phyloP scores from a whole-genome alignment of 2,797 vertebrate genomes.

The Artibeus jamaicensis region DNA sequence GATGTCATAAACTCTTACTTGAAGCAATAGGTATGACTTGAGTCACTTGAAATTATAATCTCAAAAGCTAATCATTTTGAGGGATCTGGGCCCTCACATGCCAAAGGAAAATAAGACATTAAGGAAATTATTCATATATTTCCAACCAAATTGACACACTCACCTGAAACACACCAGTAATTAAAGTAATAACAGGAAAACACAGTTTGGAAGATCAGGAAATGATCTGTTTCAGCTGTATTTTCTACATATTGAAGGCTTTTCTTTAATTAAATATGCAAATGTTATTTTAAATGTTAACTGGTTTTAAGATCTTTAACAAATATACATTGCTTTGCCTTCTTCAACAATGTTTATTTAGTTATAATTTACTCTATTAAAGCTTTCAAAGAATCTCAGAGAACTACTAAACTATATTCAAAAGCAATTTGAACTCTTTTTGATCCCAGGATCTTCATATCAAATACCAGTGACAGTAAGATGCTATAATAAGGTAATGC shows the following conservation, averaged over 20 bases:
- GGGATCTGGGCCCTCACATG: neutral
- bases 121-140: slow-evolving; percentile 49
- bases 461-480: neutral
- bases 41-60: slow-evolving; percentile 52
- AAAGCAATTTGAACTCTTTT: neutral
- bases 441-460: neutral
- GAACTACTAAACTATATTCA: neutral
- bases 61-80: slow-evolving; percentile 33
- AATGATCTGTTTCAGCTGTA: slow-evolving; percentile 49
- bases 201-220: slow-evolving; percentile 15
- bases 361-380: neutral
- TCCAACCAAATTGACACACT: slow-evolving; percentile 24
- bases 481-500: neutral
- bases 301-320: slow-evolving; percentile 15
- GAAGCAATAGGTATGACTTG: slow-evolving; percentile 54
- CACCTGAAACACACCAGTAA: slow-evolving; percentile 37
- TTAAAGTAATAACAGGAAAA: slow-evolving; percentile 46
- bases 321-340: neutral
- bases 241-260: slow-evolving; percentile 1
- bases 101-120: slow-evolving; percentile 63
- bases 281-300: slow-evolving; percentile 44
- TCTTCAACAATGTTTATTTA: slow-evolving; percentile 13
- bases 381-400: slow-evolving; percentile 17
- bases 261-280: slow-evolving; percentile 31
- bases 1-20: slow-evolving; percentile 28